Evolutionary conservation across 1,140 invertebrate species (phyloP).

Genomic region (Chironomus tepperi): DNA sequence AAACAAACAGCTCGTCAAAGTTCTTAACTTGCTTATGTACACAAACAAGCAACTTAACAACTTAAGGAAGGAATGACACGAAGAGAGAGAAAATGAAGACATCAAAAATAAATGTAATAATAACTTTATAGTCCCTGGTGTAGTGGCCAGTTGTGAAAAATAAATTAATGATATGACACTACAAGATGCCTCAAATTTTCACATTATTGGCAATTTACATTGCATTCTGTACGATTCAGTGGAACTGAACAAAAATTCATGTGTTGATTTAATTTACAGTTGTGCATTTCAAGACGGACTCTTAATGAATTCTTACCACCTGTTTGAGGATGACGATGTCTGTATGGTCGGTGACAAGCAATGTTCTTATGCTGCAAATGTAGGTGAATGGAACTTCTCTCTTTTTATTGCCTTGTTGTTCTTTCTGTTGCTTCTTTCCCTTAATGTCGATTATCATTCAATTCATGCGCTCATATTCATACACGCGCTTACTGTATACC

Average conservation of each 20-base stretch:
- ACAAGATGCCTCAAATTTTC: background rate
- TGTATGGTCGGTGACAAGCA: background rate
- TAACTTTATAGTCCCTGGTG: too few relatives aligned
- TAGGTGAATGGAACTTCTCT: constrained; percentile 5
- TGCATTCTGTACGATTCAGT: background rate
- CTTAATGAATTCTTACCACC: background rate
- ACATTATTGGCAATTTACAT: background rate
- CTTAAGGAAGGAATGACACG: too few relatives aligned
- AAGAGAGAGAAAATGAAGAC: too few relatives aligned
- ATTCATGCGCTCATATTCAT: background rate
- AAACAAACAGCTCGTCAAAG: background rate
- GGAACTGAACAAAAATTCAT: too few relatives aligned
- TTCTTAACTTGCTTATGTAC: too few relatives aligned
- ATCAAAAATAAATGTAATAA: too few relatives aligned
- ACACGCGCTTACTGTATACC: background rate
- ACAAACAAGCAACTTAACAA: too few relatives aligned
- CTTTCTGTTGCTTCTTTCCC: background rate
- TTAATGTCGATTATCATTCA: too few relatives aligned
- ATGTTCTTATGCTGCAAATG: background rate
- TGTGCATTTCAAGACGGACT: background rate
- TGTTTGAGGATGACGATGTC: background rate
- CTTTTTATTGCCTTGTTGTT: background rate
- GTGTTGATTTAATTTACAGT: constrained; percentile 14
- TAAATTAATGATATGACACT: background rate
- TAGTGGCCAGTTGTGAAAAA: background rate